A percentile compares a stretch with the other conserved stretches of the same genome.
Evolutionary conservation across 2,888 invertebrate genomes (phyloP).

Genomic region (Imbricaverruca yamaguchii): DNA sequence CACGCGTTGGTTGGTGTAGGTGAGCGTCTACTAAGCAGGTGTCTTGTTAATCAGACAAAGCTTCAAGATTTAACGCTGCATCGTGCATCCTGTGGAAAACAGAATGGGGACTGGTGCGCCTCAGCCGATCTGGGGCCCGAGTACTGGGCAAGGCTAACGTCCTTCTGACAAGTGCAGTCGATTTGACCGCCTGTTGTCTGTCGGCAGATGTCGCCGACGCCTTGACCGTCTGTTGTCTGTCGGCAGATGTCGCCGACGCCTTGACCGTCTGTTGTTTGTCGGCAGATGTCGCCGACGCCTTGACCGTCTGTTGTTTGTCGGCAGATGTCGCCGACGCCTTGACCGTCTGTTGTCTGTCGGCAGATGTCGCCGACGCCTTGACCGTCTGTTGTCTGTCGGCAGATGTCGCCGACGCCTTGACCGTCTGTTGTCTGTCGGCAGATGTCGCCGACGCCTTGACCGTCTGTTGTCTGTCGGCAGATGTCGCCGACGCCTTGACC

Average conservation of each 20-base stretch:
- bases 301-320: neutral
- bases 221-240: slow-evolving; percentile 23
- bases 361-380: no score
- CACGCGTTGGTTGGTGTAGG: no score
- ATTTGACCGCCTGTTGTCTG: slow-evolving; percentile 24
- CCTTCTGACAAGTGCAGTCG: neutral
- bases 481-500: neutral
- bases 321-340: neutral
- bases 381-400: no score
- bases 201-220: slow-evolving; percentile 14
- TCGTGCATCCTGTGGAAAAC: neutral
- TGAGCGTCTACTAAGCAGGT: no score
- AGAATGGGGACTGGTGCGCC: neutral
- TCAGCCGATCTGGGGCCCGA: neutral
- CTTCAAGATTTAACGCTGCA: no score
- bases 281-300: neutral
- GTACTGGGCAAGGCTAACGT: no score
- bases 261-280: neutral
- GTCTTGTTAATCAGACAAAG: no score
- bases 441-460: slow-evolving; percentile 18
- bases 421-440: slow-evolving; percentile 24
- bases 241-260: slow-evolving; percentile 8
- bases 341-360: no score
- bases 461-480: slow-evolving; percentile 24
- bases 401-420: no score